These are phyloP conservation scores for Cariama cristata DNA, from an alignment of 2,113 vertebrate genomes.

Conservation along the genomic window DNA sequence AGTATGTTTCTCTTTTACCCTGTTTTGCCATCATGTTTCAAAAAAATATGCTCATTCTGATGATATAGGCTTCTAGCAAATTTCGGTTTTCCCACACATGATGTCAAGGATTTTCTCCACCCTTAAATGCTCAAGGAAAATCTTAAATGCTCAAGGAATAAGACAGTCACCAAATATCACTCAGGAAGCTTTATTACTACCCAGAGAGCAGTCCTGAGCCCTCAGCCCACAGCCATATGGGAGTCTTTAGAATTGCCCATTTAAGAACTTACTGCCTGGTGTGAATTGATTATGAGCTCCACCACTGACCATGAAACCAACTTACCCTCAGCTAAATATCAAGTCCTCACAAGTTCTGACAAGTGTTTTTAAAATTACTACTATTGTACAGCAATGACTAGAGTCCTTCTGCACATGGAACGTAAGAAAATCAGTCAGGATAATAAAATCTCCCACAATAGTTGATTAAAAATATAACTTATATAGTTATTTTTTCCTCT, in stretches of 20 bases:
- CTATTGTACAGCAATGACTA: not conserved
- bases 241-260: not conserved
- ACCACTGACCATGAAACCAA: not conserved
- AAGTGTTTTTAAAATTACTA: not conserved
- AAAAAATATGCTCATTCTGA: not conserved
- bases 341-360: not conserved
- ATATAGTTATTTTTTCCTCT: not conserved
- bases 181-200: not conserved
- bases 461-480: not conserved
- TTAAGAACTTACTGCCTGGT: not conserved
- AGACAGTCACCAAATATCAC: not conserved
- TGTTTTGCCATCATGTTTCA: not conserved
- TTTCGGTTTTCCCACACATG: not conserved
- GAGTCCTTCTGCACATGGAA: not conserved
- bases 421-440: not conserved
- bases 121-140: not conserved
- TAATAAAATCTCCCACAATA: not conserved
- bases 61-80: not conserved
- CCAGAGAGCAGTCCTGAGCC: not conserved
- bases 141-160: not conserved
- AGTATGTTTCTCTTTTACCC: not conserved
- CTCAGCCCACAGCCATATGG: not conserved
- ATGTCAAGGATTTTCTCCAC: not conserved
- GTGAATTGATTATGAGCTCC: not conserved
- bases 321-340: not conserved